These are phyloP conservation scores for Conomelus anceps DNA, from an alignment of 2,888 invertebrate species.

Conservation along the genomic window DNA sequence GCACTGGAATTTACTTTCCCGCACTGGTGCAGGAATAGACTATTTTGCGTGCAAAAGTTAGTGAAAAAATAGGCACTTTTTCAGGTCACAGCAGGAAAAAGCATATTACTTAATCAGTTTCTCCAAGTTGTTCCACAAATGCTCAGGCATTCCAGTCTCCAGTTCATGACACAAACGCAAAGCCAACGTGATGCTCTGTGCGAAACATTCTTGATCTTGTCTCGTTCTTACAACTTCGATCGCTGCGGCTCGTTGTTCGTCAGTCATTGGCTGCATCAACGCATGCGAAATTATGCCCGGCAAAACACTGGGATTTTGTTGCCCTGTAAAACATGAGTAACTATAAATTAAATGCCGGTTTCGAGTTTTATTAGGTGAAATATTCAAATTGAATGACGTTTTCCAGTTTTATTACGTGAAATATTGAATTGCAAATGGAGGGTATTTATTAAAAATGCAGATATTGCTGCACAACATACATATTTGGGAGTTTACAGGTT, in stretches of 20 bases:
- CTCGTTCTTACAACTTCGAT: slow-evolving; percentile 29
- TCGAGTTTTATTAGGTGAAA: too few relatives aligned
- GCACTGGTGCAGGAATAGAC: too few relatives aligned
- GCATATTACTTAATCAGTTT: slow-evolving; percentile 34
- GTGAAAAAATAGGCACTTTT: too few relatives aligned
- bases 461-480: too few relatives aligned
- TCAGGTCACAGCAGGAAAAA: not conserved
- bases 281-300: slow-evolving; percentile 31
- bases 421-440: too few relatives aligned
- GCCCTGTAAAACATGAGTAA: slow-evolving; percentile 27
- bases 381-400: too few relatives aligned
- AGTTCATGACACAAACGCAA: slow-evolving; percentile 21
- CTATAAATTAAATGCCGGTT: not conserved
- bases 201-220: slow-evolving; percentile 27
- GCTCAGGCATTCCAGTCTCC: slow-evolving; percentile 18
- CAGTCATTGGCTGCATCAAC: slow-evolving; percentile 28
- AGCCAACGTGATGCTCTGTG: slow-evolving; percentile 29
- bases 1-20: too few relatives aligned
- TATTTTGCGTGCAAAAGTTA: too few relatives aligned
- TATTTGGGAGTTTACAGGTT: too few relatives aligned
- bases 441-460: too few relatives aligned
- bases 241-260: slow-evolving; percentile 31
- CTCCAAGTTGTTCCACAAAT: slow-evolving; percentile 34
- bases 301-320: slow-evolving; percentile 30
- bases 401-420: too few relatives aligned